Percentiles rank a stretch among this genome's conserved stretches.
These are phyloP conservation scores for Muntiacus muntjak DNA, from an alignment of 2,113 vertebrate species.

Conservation along the genomic window DNA sequence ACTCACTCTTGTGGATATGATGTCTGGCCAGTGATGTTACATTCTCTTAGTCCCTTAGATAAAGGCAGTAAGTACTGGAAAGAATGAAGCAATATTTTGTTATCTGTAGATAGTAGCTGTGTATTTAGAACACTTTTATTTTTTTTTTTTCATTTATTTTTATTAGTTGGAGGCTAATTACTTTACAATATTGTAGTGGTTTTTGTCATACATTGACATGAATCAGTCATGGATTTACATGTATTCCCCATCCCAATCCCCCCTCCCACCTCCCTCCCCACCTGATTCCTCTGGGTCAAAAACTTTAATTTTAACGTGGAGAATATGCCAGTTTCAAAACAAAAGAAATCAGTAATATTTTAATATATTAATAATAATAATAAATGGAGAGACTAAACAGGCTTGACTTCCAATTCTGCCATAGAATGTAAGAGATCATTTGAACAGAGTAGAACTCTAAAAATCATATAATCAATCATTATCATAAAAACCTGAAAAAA, in stretches of 20 bases:
- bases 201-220: no score
- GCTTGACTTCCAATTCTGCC: neutral
- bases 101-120: neutral
- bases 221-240: no score
- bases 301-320: constrained; percentile 26
- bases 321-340: neutral
- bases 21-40: neutral
- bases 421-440: neutral
- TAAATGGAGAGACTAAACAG: neutral
- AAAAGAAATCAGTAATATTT: neutral
- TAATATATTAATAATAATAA: neutral
- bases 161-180: no score
- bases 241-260: no score
- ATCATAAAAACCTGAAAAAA: neutral
- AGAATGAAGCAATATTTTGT: neutral
- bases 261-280: no score
- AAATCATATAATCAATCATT: neutral
- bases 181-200: no score
- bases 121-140: neutral
- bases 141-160: no score
- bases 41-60: neutral
- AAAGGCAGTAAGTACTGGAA: neutral
- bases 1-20: neutral
- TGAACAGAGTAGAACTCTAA: neutral
- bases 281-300: neutral